phyloP scores from a whole-genome alignment of 2,113 vertebrate genomes.

The Grammomys dolichurus region DNA sequence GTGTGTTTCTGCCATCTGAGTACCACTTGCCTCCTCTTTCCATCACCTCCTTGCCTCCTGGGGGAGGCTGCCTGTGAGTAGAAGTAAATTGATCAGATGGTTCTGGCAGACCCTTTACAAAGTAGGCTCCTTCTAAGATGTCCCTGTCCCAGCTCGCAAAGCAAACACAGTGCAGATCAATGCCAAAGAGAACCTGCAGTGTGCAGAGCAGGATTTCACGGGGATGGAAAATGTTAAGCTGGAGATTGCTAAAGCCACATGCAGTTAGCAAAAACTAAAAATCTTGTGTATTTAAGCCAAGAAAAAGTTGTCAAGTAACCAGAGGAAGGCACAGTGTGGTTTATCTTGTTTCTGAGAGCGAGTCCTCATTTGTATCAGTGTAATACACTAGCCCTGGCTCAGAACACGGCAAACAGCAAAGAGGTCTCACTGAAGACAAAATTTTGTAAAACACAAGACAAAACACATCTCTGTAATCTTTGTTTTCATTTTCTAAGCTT shows the following conservation, averaged over 20 bases:
- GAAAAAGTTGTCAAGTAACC: background rate
- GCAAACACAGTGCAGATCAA: background rate
- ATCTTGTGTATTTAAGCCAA: background rate
- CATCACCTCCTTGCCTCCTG: background rate
- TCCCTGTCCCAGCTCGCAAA: background rate
- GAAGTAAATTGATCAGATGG: background rate
- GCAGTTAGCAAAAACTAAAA: background rate
- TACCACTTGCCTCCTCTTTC: background rate
- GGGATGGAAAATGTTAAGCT: background rate
- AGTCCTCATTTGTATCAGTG: background rate
- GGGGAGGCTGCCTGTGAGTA: background rate
- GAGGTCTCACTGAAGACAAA: background rate
- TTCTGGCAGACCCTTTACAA: background rate
- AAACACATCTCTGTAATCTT: background rate
- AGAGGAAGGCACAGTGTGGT: background rate
- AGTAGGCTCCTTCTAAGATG: background rate
- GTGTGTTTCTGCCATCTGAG: background rate
- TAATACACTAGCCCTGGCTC: background rate
- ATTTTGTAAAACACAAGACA: slow-evolving; percentile 5
- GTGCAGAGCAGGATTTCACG: background rate
- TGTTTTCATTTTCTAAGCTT: slow-evolving; percentile 31
- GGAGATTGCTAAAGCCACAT: background rate
- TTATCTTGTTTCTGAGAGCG: background rate
- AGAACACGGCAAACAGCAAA: background rate
- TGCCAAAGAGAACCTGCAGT: background rate